Conservation (phyloP, 1,140 invertebrate genomes). For the Papilio helenus region DNA sequence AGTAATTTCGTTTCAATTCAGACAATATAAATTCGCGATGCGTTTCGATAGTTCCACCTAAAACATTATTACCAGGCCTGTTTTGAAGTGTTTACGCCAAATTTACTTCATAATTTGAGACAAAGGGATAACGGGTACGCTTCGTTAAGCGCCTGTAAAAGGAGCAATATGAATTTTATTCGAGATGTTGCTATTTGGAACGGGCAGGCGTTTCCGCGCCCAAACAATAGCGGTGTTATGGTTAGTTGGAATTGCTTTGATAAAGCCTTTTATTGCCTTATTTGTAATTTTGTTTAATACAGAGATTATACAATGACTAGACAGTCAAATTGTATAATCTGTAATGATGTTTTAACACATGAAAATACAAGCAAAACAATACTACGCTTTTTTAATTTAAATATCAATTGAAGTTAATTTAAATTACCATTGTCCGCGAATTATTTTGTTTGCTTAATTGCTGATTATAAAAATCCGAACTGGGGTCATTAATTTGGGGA, state of each 20-base stretch:
- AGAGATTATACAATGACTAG: not conserved
- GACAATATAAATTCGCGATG: constrained; percentile 50
- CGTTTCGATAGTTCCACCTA: constrained; percentile 47
- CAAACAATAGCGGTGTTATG: constrained; percentile 10
- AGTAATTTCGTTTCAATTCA: constrained; percentile 61
- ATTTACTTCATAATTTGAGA: constrained; percentile 40
- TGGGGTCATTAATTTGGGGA: constrained; percentile 46
- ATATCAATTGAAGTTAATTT: not conserved
- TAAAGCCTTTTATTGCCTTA: not conserved
- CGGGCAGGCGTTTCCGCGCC: constrained; percentile 29
- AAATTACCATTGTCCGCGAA: constrained; percentile 23
- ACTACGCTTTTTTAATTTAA: not conserved
- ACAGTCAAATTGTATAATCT: not conserved
- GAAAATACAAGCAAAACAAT: not conserved
- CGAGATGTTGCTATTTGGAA: constrained; percentile 34
- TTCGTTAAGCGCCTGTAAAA: constrained; percentile 33
- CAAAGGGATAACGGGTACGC: constrained; percentile 44
- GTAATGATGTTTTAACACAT: too few species aligned
- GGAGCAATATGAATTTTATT: constrained; percentile 39
- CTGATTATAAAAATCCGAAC: constrained; percentile 38
- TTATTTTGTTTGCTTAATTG: constrained; percentile 42
- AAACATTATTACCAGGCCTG: constrained; percentile 42
- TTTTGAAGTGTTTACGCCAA: constrained; percentile 44
- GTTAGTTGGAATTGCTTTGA: constrained; percentile 20
- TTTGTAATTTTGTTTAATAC: not conserved